Conservation (phyloP, 2,888 invertebrate genomes). For the Cloeon dipterum region DNA sequence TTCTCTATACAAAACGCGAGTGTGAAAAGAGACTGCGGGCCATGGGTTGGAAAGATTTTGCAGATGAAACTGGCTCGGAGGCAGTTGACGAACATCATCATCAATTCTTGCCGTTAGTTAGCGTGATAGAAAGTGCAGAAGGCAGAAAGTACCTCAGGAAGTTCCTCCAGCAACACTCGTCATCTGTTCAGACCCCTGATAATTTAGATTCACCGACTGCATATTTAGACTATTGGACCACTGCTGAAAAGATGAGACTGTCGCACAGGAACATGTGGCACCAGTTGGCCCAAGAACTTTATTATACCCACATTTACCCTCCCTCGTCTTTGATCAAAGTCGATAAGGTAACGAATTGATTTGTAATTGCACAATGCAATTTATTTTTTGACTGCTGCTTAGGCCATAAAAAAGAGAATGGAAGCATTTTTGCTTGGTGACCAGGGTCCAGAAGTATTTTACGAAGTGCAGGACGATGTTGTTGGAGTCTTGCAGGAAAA, state of each 20-base stretch:
- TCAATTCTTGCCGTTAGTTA: slow-evolving; percentile 44
- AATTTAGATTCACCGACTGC: slow-evolving; percentile 65
- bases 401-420: slow-evolving; percentile 53
- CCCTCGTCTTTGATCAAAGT: slow-evolving; percentile 62
- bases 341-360: slow-evolving; percentile 47
- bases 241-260: slow-evolving; percentile 59
- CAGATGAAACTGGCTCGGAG: slow-evolving; percentile 26
- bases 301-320: slow-evolving; percentile 66
- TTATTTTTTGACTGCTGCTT: slow-evolving; percentile 3
- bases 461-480: slow-evolving; percentile 62
- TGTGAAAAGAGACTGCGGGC: slow-evolving; percentile 53
- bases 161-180: slow-evolving; percentile 28
- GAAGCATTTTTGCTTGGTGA: slow-evolving; percentile 72
- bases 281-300: slow-evolving; percentile 75
- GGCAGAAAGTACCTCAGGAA: slow-evolving; percentile 58
- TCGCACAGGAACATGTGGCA: slow-evolving; percentile 59
- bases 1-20: slow-evolving; percentile 55
- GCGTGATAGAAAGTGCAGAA: slow-evolving; percentile 52
- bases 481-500: slow-evolving; percentile 61
- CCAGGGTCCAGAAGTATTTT: slow-evolving; percentile 69
- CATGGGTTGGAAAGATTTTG: slow-evolving; percentile 49
- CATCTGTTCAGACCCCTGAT: slow-evolving; percentile 19
- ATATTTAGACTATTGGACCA: slow-evolving; percentile 66
- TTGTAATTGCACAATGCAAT: no score
- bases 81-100: slow-evolving; percentile 4